A percentile compares a stretch with the other conserved stretches of the same genome.
These are phyloP conservation scores for Barnardius zonarius DNA, from an alignment of 2,113 vertebrate genomes.

Conservation along the genomic window DNA sequence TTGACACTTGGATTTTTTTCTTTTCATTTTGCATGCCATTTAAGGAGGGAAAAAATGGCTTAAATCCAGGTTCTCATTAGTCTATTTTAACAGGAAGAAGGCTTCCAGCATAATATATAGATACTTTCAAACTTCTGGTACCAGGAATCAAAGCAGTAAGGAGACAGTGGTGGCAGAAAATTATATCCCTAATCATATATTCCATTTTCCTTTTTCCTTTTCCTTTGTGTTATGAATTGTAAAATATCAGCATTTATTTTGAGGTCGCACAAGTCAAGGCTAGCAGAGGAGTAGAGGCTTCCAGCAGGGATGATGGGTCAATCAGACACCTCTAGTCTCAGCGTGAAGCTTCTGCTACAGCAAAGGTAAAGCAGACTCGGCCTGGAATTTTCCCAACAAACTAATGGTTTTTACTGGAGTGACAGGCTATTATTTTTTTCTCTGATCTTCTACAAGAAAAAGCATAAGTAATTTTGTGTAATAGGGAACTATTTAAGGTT, in stretches of 20 bases:
- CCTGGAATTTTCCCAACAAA: conserved; percentile 72
- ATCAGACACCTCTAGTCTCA: conserved; percentile 68
- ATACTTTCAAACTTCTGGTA: background rate
- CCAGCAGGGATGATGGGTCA: conserved; percentile 70
- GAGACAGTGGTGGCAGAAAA: conserved; percentile 32
- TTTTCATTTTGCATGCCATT: background rate
- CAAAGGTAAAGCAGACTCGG: conserved; percentile 51
- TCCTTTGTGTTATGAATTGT: conserved; percentile 57
- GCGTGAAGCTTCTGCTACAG: conserved; percentile 48
- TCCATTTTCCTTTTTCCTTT: conserved; percentile 48
- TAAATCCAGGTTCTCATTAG: background rate
- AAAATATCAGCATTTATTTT: conserved; percentile 70
- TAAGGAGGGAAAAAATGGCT: background rate
- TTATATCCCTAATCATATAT: conserved; percentile 45
- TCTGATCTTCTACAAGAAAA: conserved; percentile 42
- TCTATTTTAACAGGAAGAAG: background rate
- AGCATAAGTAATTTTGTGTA: conserved; percentile 22
- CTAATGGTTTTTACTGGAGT: conserved; percentile 55
- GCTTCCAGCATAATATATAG: background rate
- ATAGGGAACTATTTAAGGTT: background rate
- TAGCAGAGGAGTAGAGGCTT: conserved; percentile 56
- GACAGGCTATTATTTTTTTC: background rate
- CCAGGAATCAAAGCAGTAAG: background rate
- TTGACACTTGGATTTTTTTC: background rate
- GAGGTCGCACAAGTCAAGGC: conserved; percentile 56